phyloP scores from a whole-genome alignment of 1,140 invertebrate genomes.

The Aethina tumida region DNA sequence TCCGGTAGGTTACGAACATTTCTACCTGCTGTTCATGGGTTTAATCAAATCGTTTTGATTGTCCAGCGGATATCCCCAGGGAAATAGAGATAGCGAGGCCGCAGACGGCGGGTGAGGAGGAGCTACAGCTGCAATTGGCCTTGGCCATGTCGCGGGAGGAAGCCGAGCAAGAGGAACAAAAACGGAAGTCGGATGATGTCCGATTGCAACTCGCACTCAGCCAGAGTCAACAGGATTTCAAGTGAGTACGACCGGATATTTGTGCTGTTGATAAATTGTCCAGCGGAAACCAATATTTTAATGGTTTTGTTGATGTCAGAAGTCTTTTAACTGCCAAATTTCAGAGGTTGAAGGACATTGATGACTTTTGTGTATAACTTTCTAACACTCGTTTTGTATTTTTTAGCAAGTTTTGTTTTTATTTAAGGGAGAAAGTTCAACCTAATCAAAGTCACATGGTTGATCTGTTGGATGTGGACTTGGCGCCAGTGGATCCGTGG shows the following conservation, averaged over 20 bases:
- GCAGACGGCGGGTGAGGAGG: slow-evolving; percentile 93
- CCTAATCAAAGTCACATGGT: slow-evolving; percentile 60
- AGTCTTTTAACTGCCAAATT: too few species aligned
- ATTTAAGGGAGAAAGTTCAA: too few species aligned
- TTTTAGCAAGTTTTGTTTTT: too few species aligned
- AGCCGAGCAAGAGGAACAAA: slow-evolving; percentile 91
- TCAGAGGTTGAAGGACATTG: too few species aligned
- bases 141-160: slow-evolving; percentile 98
- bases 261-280: too few species aligned
- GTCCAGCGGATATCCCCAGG: slow-evolving; percentile 36
- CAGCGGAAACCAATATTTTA: too few species aligned
- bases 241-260: too few species aligned
- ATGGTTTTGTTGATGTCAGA: too few species aligned
- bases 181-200: slow-evolving; percentile 86
- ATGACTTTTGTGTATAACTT: too few species aligned
- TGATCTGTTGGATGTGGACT: slow-evolving; percentile 70
- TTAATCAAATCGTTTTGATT: slow-evolving; percentile 5
- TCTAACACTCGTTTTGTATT: too few species aligned
- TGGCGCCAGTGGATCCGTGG: slow-evolving; percentile 57
- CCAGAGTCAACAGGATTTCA: slow-evolving; percentile 86
- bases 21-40: neutral
- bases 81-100: slow-evolving; percentile 90
- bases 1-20: slow-evolving; percentile 17
- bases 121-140: slow-evolving; percentile 94
- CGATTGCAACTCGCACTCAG: slow-evolving; percentile 86